Evolutionary conservation across 1,140 invertebrate species (phyloP).

Genomic region (Archegozetes longisetosus): DNA sequence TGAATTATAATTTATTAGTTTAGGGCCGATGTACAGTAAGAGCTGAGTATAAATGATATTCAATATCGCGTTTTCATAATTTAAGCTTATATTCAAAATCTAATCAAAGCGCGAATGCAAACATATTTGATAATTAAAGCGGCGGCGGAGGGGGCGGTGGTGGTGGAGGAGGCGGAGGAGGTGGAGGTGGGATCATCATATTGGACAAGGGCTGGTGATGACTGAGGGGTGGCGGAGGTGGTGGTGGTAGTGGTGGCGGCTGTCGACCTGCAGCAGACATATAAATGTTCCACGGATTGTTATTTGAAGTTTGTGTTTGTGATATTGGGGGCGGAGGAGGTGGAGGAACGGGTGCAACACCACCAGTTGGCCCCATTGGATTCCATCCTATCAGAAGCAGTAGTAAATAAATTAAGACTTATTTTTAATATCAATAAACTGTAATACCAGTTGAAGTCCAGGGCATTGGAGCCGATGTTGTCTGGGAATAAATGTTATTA

Average conservation of each 20-base stretch:
- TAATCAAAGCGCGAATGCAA: too few relatives aligned
- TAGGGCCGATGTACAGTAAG: too few relatives aligned
- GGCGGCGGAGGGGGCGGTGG: constrained; percentile 17
- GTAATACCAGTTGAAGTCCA: neutral
- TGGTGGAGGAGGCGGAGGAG: constrained; percentile 17
- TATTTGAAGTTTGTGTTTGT: constrained; percentile 11
- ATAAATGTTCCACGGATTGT: constrained; percentile 1
- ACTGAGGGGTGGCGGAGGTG: constrained; percentile 4
- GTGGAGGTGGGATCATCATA: constrained; percentile 2
- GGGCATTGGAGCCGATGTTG: neutral
- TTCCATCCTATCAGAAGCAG: constrained; percentile 10
- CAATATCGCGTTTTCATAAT: too few relatives aligned
- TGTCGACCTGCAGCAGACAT: neutral
- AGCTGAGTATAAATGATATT: too few relatives aligned
- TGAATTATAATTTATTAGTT: too few relatives aligned
- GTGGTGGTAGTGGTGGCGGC: neutral
- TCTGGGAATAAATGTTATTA: neutral
- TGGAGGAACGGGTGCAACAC: neutral
- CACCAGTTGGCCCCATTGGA: constrained; percentile 10
- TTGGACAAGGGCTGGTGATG: constrained; percentile 4
- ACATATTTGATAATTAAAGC: too few relatives aligned
- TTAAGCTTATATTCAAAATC: too few relatives aligned
- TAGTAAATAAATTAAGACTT: constrained; percentile 1
- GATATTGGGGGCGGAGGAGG: neutral
- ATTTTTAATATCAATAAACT: too few relatives aligned